Evolutionary conservation across 1,140 invertebrate species (phyloP).

Genomic region (Zaprionus nigranus): DNA sequence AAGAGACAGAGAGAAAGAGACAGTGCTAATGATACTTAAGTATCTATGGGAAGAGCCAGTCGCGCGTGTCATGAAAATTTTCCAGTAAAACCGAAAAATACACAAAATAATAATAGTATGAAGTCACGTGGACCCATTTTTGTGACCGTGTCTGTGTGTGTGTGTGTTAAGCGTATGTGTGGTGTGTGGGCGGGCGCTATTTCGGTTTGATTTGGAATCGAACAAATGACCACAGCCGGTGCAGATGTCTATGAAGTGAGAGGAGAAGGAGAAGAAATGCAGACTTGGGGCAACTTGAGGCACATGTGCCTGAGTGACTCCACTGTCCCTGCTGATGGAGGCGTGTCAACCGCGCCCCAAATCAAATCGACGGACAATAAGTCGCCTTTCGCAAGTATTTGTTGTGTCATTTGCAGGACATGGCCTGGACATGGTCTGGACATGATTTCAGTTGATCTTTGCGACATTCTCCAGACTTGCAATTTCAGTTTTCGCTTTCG

Average conservation of each 20-base stretch:
- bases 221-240: slow-evolving; percentile 36
- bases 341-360: slow-evolving; percentile 53
- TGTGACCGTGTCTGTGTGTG: background rate
- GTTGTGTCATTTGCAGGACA: slow-evolving; percentile 43
- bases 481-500: background rate
- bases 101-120: slow-evolving; percentile 45
- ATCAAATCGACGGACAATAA: slow-evolving; percentile 47
- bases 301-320: slow-evolving; percentile 73
- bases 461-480: background rate
- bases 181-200: slow-evolving; percentile 2
- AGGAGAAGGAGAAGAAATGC: background rate
- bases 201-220: slow-evolving; percentile 26
- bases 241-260: background rate
- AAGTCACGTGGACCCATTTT: slow-evolving; percentile 63
- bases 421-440: background rate
- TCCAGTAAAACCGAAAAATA: slow-evolving; percentile 49
- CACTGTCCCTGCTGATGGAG: slow-evolving; percentile 41
- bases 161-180: background rate
- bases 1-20: slow-evolving; percentile 23
- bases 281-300: background rate
- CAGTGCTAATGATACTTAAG: slow-evolving; percentile 1
- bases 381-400: background rate
- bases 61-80: slow-evolving; percentile 73
- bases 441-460: slow-evolving; percentile 18
- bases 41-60: slow-evolving; percentile 36